phyloP scores from a whole-genome alignment of 1,140 invertebrate species.

The Plectrocnemia conspersa region DNA sequence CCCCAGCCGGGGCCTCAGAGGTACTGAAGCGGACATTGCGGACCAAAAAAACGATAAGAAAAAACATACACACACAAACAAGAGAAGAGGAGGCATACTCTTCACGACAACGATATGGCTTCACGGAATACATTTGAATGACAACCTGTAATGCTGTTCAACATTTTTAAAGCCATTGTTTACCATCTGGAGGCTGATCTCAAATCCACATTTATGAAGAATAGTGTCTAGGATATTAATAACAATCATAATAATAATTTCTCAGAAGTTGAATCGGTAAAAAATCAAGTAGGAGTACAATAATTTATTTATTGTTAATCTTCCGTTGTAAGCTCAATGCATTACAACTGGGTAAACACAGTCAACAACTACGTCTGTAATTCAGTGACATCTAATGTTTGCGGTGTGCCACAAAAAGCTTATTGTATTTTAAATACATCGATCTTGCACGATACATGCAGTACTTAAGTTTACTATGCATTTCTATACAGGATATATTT shows the following conservation, averaged over 20 bases:
- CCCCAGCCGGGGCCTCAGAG: slow-evolving; percentile 20
- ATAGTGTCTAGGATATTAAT: too few relatives aligned
- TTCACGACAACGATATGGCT: background rate
- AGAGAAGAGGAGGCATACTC: background rate
- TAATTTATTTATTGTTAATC: too few relatives aligned
- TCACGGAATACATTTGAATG: background rate
- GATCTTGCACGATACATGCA: background rate
- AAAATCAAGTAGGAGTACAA: background rate
- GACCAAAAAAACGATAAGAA: slow-evolving; percentile 8
- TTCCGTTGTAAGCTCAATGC: too few relatives aligned
- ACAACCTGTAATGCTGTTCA: background rate
- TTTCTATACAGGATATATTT: background rate
- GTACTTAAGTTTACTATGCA: background rate
- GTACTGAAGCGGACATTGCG: slow-evolving; percentile 6
- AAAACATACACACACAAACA: background rate
- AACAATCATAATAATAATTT: too few relatives aligned
- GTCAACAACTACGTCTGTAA: too few relatives aligned
- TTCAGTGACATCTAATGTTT: too few relatives aligned
- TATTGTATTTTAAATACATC: background rate
- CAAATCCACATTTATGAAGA: too few relatives aligned
- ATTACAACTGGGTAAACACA: too few relatives aligned
- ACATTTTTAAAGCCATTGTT: background rate
- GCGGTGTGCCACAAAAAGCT: too few relatives aligned
- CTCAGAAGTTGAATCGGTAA: background rate
- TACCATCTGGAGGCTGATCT: background rate